Evolutionary conservation across 2,797 vertebrate species (phyloP), one percentile per base, ranked within the genome.

Genomic region (Ibycter americanus): DNA sequence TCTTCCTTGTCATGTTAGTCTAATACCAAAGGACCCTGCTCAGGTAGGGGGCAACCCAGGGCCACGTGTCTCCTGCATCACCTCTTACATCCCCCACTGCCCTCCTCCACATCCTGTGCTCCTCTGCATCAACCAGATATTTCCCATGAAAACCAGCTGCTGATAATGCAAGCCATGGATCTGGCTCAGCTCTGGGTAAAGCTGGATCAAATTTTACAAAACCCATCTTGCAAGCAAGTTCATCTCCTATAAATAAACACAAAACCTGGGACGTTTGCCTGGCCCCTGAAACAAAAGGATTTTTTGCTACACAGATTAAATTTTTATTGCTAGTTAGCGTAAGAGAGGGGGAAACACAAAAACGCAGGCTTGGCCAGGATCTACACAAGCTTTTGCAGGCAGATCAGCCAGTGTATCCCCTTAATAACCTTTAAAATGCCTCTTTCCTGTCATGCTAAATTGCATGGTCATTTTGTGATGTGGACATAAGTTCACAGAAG

Each of bases 141-240:
- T 80, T 23, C 52, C 56, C 26, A n/a, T 15, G 44, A 70, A 95
- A 86, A 70, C 26, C 71, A 83, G 34, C 73, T 93, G 91, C 20
- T 5, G 4, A 40, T 34, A 89, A 85, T 6, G 3, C 61, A 90
- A 93, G 59, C 46, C 67, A 32, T 5, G 4, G 76, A 73, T 46
- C 59, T 90, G 67, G 63, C 62, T 85, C 59, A 71, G 71, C 71
- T 71, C 63, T 71, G 44, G n/a, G 17, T 91, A 67, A 93, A 93
- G 52, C 77, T 92, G 72, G 63, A 89, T 92, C 47, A 36, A 90
- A 76, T 95, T 97, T 84, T 84, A 81, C 70, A 86, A 90, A 95
- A 40, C 25, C 14, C 40, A 74, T 67, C 90, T 88, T 6, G 10
- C 71, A 77, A 77, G 46, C 46, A 87, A 95, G 70, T 77, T 95